Base-by-base conservation (phyloP, 2,888 invertebrate species). In the Scaptomyza parva region DNA sequence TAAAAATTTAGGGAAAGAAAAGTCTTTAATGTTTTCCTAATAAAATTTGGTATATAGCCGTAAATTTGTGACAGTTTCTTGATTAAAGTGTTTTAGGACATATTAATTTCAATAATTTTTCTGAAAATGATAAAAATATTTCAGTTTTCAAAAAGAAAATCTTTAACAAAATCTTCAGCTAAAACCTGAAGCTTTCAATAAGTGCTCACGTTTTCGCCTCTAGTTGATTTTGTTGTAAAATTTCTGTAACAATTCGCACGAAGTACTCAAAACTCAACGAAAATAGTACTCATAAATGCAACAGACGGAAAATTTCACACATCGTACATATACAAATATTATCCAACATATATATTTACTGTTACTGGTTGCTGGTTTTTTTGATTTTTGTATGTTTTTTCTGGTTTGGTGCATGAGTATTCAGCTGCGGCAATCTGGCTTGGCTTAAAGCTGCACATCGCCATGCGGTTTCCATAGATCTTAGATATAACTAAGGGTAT, bases 201-300 rank as follows among this genome's bases (percentile, higher is more conserved):
- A 24, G 9, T 28, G 41, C 39, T 50, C 53, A 64, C 50, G 59
- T 40, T 60, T 22, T 8, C 35, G 48, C 7, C 18, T 37, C 37
- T 24, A 57, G 45, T 54, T 47, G 43, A 60, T 52, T 58, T 74
- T 60, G 18, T 52, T 44, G 50, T 24, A 28, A n/a, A 45, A 30
- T 40, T 53, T 57, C 28, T 52, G 55, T 8, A 37, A 33, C 41
- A 47, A 44, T 35, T 53, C 50, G 45, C 54, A 51, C 64, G 63
- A 65, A 58, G 44, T 64, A 52, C 45, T 62, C 54, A 67, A 76
- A 72, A 67, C 63, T 67, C 62, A 57, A 30, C 48, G 50, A 48
- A 68, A 76, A 61, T 62, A 53, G n/a, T n/a, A 35, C 41, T 41
- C 40, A 44, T 18, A 44, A 61, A 52, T 55, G 44, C 44, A 41